These are phyloP conservation scores for Canis aureus DNA, from an alignment of 2,113 vertebrate species.

Conservation along the genomic window DNA sequence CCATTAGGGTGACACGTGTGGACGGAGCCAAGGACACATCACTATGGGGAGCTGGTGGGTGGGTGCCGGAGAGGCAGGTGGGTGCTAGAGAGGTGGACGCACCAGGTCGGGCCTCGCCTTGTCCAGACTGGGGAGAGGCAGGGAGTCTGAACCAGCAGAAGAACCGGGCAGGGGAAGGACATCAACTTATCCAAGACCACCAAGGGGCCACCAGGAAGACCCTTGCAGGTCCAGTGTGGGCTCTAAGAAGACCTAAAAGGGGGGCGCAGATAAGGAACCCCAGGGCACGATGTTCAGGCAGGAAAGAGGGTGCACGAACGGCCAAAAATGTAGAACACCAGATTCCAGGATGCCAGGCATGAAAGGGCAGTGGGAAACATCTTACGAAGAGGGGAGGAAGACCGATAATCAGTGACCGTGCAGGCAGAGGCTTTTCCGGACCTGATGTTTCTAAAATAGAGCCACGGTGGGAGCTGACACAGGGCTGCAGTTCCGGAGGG, in stretches of 20 bases:
- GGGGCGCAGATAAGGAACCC: rapidly evolving
- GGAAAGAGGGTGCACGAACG: background rate
- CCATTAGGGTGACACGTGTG: background rate
- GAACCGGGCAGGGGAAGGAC: background rate
- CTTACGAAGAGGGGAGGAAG: background rate
- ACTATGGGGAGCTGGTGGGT: background rate
- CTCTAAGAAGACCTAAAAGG: background rate
- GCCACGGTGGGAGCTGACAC: background rate
- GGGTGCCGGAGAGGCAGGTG: background rate
- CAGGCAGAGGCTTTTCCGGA: slow-evolving; percentile 21
- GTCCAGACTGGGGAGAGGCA: background rate
- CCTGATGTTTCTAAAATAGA: slow-evolving; percentile 43
- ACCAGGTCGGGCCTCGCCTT: rapidly evolving
- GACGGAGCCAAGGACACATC: rapidly evolving
- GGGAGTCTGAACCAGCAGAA: background rate
- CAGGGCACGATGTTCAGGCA: rapidly evolving
- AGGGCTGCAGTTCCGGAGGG: rapidly evolving
- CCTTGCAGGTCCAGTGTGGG: background rate
- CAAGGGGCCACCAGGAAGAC: background rate
- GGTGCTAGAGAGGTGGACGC: background rate
- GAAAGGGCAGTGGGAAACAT: background rate
- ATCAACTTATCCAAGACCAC: background rate
- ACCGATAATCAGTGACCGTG: background rate
- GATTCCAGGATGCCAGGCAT: background rate
- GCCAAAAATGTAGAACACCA: background rate